These are phyloP conservation scores for Heliconius melpomene DNA, from an alignment of 1,140 invertebrate species.

Conservation along the genomic window DNA sequence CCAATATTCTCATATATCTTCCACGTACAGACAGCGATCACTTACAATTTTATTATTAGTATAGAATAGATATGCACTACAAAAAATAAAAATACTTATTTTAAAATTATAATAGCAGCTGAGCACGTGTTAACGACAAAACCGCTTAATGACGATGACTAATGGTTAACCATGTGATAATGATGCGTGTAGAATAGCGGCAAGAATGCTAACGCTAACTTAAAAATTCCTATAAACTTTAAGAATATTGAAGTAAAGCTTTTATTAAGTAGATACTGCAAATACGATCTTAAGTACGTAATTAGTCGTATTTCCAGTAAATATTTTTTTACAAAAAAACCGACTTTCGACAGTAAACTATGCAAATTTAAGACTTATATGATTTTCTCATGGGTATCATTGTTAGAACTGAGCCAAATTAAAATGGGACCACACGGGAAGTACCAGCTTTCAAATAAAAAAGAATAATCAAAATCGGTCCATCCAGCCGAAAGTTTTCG, in stretches of 20 bases:
- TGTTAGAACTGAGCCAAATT: too few relatives aligned
- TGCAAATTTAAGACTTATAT: too few relatives aligned
- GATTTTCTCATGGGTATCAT: too few relatives aligned
- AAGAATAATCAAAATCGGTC: too few relatives aligned
- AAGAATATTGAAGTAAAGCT: neutral
- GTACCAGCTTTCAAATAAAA: too few relatives aligned
- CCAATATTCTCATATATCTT: too few relatives aligned
- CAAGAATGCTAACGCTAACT: neutral
- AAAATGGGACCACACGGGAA: too few relatives aligned
- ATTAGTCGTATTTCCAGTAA: neutral
- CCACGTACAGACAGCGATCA: too few relatives aligned
- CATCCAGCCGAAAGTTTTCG: too few relatives aligned
- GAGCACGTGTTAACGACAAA: slow-evolving; percentile 21
- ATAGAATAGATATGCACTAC: neutral
- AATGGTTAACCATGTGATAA: slow-evolving; percentile 38
- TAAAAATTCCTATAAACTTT: neutral
- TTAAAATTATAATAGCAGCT: slow-evolving; percentile 12
- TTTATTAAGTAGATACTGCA: neutral
- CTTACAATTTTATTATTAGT: too few relatives aligned
- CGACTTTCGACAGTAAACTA: too few relatives aligned
- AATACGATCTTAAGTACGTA: neutral
- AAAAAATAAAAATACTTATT: slow-evolving; percentile 11
- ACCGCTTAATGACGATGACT: slow-evolving; percentile 24
- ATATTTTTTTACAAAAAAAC: too few relatives aligned
- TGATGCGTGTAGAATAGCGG: slow-evolving; percentile 30